Base-by-base conservation (phyloP, 2,888 invertebrate genomes). In the Cerastoderma edule region DNA sequence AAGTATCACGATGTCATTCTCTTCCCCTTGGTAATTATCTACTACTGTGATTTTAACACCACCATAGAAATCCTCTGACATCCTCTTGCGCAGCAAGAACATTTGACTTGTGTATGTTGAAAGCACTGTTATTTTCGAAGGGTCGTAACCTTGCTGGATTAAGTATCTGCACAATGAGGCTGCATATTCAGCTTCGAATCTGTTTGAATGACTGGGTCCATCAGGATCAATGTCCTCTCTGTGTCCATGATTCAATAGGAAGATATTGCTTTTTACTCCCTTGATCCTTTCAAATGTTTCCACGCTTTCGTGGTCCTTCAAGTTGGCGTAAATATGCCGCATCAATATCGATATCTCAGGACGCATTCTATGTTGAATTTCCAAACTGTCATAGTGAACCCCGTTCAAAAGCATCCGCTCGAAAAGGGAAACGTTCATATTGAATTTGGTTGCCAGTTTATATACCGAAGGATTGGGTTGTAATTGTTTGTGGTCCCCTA, bases 11-110 rank as follows among this genome's bases (percentile, higher is more conserved):
- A 92, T 89, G 71, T 92, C 92, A 80, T 92, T 92, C 80, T 92
- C 92, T 78, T 92, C 92, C 10, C 92, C 92, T 76, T 92, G 92
- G 63, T 83, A 91, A 67, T 91, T 91, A 78, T 91, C 91, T 5
- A 91, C 85, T 6, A 85, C 84, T 30, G 84, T 87, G 5, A 89
- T 72, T 5, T 76, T 71, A 6, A 91, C 86, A n/a, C 87, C 88
- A 19, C 87, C 83, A 71, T 83, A 89, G 32, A 72, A 53, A 1
- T 75, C 46, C 56, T 79, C 84, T 24, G 85, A 84, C 91, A 91
- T 88, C 16, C 75, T 39, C 44, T 85, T 85, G 39, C 81, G 84
- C 5, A 91, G 65, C 27, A 68, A 46, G 64, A 85, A 85, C 71
- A 89, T n/a, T n/a, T n/a, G n/a, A n/a, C n/a, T n/a, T n/a, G n/a